A percentile compares a stretch with the other conserved stretches of the same genome.
These are phyloP conservation scores for Ophion ellenae DNA, from an alignment of 2,888 invertebrate species.

Conservation along the genomic window DNA sequence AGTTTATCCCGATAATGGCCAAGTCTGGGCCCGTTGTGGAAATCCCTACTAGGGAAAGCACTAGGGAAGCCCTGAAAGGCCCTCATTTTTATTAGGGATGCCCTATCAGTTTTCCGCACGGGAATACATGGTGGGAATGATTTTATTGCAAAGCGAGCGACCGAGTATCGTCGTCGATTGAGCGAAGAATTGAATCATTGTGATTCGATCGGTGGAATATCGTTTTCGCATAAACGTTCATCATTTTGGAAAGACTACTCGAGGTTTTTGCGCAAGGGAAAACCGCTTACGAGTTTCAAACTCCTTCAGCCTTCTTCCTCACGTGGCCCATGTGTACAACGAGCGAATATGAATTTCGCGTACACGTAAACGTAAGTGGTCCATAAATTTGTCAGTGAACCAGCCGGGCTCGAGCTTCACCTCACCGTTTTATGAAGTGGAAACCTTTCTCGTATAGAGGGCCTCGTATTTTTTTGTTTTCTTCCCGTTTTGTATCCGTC, in stretches of 20 bases:
- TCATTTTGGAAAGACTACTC: not conserved
- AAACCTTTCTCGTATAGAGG: slow-evolving; percentile 67
- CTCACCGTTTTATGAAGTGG: slow-evolving; percentile 68
- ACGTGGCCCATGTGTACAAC: slow-evolving; percentile 14
- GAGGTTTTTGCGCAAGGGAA: not conserved
- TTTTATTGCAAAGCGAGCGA: too few relatives aligned
- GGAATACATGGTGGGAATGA: too few relatives aligned
- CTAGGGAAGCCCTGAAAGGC: too few relatives aligned
- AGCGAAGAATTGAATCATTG: not conserved
- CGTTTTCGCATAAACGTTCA: not conserved
- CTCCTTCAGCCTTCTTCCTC: not conserved
- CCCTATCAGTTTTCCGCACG: too few relatives aligned
- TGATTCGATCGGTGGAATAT: not conserved
- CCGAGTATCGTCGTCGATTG: too few relatives aligned
- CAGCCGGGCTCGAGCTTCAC: slow-evolving; percentile 52
- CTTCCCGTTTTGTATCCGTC: slow-evolving; percentile 23
- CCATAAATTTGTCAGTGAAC: slow-evolving; percentile 69
- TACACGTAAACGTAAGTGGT: slow-evolving; percentile 68
- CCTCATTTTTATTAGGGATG: too few relatives aligned
- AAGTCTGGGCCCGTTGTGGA: too few relatives aligned
- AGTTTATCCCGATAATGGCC: too few relatives aligned
- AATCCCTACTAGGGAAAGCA: too few relatives aligned
- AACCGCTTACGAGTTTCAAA: slow-evolving; percentile 11
- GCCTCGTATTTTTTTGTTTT: slow-evolving; percentile 46
- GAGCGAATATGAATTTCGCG: slow-evolving; percentile 67